Base-by-base conservation (phyloP, 2,888 invertebrate genomes). In the Lasioglossum malachurum region DNA sequence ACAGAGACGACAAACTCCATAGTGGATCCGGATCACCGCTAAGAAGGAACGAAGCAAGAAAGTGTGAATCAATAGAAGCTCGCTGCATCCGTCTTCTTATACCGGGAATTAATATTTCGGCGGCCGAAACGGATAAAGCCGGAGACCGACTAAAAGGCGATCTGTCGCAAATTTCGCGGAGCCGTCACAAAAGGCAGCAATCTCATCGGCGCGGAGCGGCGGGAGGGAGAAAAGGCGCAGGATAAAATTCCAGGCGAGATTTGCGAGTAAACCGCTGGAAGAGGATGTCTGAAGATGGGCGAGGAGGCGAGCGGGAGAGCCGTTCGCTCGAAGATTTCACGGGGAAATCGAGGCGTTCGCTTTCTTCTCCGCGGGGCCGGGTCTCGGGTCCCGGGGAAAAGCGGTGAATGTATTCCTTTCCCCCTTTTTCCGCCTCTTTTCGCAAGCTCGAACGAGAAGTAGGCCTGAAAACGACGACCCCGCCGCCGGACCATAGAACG, bases 391-490 rank as follows among this genome's bases (percentile, higher is more conserved):
- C n/a, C 41, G 57, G 49, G 31, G 72, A 82, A 80, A 87, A 78
- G 82, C 84, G 82, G 69, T 88, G 88, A 87, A 90, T 90, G 87
- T 84, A 75, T 87, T 78, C 49, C 75, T 64, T 71, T 74, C 35
- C 38, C 67, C 71, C 46, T 44, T 73, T 44, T 75, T 75, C 81
- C 69, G 38, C 57, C 49, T 74, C 57, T 81, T 83, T 83, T 46
- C 80, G 86, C 64, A 67, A 75, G 79, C 84, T 71, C 74, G 83
- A 83, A 75, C 69, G 73, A 83, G 80, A 86, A 84, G 57, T 82
- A 90, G 90, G 83, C 87, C 88, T 87, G 89, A 84, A 83, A 84
- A 85, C 84, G 88, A 81, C 87, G 87, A 87, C 78, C 80, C 83
- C 76, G 69, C 80, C 82, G 78, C 80, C 82, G 78, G 84, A 71